Percentiles rank a stretch among this genome's conserved stretches.
phyloP scores from a whole-genome alignment of 1,140 invertebrate species.

The Drosophila nigrodunni region DNA sequence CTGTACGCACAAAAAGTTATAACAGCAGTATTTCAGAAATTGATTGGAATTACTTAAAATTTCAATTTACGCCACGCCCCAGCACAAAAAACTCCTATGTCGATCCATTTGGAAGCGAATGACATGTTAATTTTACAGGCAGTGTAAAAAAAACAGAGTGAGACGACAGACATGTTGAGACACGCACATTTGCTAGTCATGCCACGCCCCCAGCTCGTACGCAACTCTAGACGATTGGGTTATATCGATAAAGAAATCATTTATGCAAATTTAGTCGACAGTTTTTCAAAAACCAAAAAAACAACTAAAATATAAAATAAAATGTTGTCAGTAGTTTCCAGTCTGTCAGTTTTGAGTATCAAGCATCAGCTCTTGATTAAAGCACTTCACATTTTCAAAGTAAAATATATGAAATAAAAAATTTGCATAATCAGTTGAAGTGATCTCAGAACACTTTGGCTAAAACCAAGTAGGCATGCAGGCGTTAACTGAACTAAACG shows the following conservation, averaged over 20 bases:
- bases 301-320: constrained; percentile 18
- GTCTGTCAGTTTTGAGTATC: constrained; percentile 7
- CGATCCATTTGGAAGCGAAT: constrained; percentile 43
- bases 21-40: not conserved
- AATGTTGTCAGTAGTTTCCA: constrained; percentile 12
- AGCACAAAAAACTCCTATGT: constrained; percentile 13
- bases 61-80: constrained; percentile 47
- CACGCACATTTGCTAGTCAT: constrained; percentile 59
- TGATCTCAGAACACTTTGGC: constrained; percentile 10
- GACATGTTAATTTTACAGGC: constrained; percentile 69
- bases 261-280: constrained; percentile 76
- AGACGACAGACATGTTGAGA: constrained; percentile 48
- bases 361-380: constrained; percentile 38
- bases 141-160: constrained; percentile 38
- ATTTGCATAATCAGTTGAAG: constrained; percentile 53
- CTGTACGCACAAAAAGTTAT: not conserved
- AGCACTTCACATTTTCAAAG: constrained; percentile 30
- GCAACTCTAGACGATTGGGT: constrained; percentile 60
- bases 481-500: constrained; percentile 49
- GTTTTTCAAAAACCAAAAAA: constrained; percentile 29
- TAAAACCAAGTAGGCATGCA: constrained; percentile 44
- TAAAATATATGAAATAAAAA: constrained; percentile 22
- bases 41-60: constrained; percentile 3
- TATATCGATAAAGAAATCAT: constrained; percentile 76
- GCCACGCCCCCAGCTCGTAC: constrained; percentile 55